Conservation (phyloP, 2,113 vertebrate genomes). For the Taxidea taxus region DNA sequence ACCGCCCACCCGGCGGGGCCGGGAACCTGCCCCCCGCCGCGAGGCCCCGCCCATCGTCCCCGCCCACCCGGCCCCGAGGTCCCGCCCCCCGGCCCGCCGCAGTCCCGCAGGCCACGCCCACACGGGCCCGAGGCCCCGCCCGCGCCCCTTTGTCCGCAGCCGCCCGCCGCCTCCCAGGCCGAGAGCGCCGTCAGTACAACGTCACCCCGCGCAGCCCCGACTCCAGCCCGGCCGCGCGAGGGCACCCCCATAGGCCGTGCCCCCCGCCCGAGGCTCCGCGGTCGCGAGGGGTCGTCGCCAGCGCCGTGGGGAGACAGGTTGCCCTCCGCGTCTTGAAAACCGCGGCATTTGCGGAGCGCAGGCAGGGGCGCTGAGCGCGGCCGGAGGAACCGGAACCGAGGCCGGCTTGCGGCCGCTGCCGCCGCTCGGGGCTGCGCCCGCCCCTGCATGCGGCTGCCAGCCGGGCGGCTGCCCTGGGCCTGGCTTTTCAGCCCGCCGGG, state of each 20-base stretch:
- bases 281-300: neutral
- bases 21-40: neutral
- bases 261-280: too few species aligned
- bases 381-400: neutral
- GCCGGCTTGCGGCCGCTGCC: neutral
- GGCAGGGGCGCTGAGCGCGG: neutral
- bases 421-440: too few species aligned
- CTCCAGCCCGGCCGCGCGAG: neutral
- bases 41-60: neutral
- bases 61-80: neutral
- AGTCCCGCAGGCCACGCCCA: too few species aligned
- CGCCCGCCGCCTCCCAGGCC: fast-evolving
- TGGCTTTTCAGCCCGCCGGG: too few species aligned
- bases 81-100: neutral
- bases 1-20: too few species aligned
- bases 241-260: too few species aligned
- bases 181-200: too few species aligned
- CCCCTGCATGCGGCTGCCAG: too few species aligned
- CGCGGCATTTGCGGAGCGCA: neutral
- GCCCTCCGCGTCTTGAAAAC: neutral
- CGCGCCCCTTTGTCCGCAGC: neutral
- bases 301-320: neutral
- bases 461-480: too few species aligned
- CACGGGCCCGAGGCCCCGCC: neutral
- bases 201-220: neutral